Evolutionary conservation across 2,797 vertebrate species (phyloP).

Genomic region (Falco cherrug): DNA sequence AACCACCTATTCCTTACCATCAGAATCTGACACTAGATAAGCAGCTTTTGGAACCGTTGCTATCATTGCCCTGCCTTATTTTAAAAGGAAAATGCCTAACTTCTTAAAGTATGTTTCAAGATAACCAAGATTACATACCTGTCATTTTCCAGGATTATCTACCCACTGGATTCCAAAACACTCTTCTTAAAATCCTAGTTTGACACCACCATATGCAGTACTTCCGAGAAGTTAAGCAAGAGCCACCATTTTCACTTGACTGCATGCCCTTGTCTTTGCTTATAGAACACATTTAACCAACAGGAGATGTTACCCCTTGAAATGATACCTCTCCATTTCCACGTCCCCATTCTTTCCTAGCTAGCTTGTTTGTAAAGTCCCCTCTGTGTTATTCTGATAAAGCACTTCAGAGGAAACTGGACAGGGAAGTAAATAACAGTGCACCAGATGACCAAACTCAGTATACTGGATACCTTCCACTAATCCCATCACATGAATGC

Average conservation of each 20-base stretch:
- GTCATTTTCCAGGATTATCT: background rate
- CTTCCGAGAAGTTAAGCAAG: background rate
- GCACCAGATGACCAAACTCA: background rate
- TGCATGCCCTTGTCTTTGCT: background rate
- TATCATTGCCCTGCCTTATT: background rate
- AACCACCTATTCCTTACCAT: background rate
- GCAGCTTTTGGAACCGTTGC: background rate
- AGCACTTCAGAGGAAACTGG: background rate
- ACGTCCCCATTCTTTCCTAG: background rate
- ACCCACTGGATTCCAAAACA: background rate
- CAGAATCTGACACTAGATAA: background rate
- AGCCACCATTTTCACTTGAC: background rate
- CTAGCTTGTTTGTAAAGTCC: background rate
- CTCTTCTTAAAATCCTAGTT: background rate
- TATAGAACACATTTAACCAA: background rate
- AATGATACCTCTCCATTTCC: background rate
- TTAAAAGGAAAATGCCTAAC: background rate
- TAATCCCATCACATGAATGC: background rate
- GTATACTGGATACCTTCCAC: background rate
- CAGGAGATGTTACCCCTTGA: background rate
- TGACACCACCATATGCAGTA: rapidly evolving
- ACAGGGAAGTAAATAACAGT: background rate
- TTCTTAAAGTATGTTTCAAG: background rate
- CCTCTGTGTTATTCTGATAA: background rate
- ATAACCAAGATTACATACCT: background rate